Percentiles rank a stretch among this genome's conserved stretches.
phyloP scores from a whole-genome alignment of 2,113 vertebrate species.

The Perca flavescens region DNA sequence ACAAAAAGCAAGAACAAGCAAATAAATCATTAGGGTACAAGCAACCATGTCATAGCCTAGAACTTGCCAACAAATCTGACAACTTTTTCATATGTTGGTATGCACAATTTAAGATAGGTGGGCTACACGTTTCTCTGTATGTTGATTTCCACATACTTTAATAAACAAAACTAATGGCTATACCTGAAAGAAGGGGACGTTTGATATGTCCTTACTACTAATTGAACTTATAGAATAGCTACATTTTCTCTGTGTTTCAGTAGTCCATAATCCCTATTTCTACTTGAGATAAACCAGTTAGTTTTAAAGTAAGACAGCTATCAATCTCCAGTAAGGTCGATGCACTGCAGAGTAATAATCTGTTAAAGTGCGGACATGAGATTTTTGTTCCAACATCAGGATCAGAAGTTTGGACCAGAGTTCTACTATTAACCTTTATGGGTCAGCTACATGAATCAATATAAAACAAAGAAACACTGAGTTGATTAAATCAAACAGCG shows the following conservation, averaged over 20 bases:
- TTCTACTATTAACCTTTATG: constrained; percentile 62
- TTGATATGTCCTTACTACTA: not conserved
- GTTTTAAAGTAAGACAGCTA: not conserved
- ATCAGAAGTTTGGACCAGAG: constrained; percentile 37
- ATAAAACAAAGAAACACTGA: constrained; percentile 51
- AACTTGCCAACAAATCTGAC: too few species aligned
- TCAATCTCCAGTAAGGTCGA: not conserved
- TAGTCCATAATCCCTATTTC: not conserved
- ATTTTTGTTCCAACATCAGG: not conserved
- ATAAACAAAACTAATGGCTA: not conserved
- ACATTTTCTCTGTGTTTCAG: not conserved
- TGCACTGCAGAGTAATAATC: not conserved
- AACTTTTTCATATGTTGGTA: too few species aligned
- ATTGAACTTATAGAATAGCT: too few species aligned
- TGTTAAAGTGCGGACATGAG: not conserved
- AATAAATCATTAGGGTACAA: too few species aligned
- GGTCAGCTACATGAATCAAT: constrained; percentile 57
- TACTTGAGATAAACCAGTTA: not conserved
- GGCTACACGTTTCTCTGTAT: not conserved
- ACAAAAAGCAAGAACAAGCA: too few species aligned
- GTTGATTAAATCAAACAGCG: constrained; percentile 65
- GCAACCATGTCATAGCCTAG: too few species aligned
- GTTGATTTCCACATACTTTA: not conserved
- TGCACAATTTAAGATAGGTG: not conserved
- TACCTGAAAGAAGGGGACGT: not conserved